A percentile compares a stretch with the other conserved stretches of the same genome.
Conservation (phyloP, 35 echinoderm and acorn worm genomes). For the Ptychodera flava region DNA sequence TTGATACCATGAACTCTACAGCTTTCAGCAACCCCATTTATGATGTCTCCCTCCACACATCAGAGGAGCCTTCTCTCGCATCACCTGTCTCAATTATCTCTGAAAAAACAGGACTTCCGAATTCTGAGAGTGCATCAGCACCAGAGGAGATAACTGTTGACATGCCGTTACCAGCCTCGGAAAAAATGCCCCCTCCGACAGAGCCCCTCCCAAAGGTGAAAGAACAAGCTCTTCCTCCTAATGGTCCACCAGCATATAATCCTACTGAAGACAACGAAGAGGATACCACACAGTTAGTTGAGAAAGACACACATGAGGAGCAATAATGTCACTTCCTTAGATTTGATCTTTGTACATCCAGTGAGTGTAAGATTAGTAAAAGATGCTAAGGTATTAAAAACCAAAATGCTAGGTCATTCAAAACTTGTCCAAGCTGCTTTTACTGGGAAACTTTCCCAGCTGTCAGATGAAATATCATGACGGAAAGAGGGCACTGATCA, state of each 20-base stretch:
- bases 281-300: not conserved
- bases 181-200: not conserved
- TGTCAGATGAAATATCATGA: no score
- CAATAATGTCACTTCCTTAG: no score
- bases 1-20: not conserved
- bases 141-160: not conserved
- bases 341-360: no score
- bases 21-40: not conserved
- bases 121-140: not conserved
- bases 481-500: no score
- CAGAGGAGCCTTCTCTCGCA: not conserved
- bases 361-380: no score
- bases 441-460: no score
- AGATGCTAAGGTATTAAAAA: no score
- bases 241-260: not conserved
- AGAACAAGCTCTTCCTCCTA: not conserved
- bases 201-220: not conserved
- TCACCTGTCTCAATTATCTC: no score
- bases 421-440: no score
- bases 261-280: not conserved
- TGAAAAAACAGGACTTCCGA: not conserved
- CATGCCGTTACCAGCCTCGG: not conserved
- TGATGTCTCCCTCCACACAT: not conserved
- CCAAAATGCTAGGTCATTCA: no score
- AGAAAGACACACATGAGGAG: not conserved